Evolutionary conservation across 2,888 invertebrate species (phyloP), one percentile per base, ranked within the genome.

Genomic region (Pseudococcus viburni): DNA sequence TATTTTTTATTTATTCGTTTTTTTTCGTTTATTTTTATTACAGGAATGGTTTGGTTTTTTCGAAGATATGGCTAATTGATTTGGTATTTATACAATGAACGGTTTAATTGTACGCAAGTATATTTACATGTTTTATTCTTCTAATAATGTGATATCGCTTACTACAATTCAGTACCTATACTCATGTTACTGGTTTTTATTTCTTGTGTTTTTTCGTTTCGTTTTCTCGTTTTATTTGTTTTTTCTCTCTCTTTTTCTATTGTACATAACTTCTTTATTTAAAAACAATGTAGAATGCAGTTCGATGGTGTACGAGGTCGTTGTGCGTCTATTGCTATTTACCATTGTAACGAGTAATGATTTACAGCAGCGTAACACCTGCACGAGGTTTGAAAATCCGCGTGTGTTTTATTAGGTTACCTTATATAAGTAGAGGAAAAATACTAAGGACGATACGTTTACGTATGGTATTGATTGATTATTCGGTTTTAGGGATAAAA

Each of bases 111-210:
- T 68, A 8, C 68, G 68, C 68, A 68, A 68, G 68, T 68, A 68
- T 68, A 68, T 68, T 68, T 68, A 68, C 68, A 68, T 68, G 68
- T 68, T 68, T 68, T 68, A 68, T 68, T 68, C 26, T 68, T 26
- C n/a, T 55, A n/a, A 42, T 26, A 68, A 68, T 68, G 68, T 68
- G 68, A 68, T 68, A 68, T 26, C 22, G 68, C 68, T 68, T 26
- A 42, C 42, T 42, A 68, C 68, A 26, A 26, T 26, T 68, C 26
- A 68, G 68, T 68, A 68, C 68, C 42, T 42, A 33, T 33, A 42
- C 42, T 42, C 42, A 26, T 15, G 55, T 55, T 55, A 55, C 55
- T 55, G 55, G n/a, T 55, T 55, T 55, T 55, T 55, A 7, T 55
- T 55, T 55, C 1, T n/a, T 55, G n/a, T 55, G 55, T 55, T 55